Conservation (phyloP, 2,888 invertebrate species). For the Slavum lentiscoides region DNA sequence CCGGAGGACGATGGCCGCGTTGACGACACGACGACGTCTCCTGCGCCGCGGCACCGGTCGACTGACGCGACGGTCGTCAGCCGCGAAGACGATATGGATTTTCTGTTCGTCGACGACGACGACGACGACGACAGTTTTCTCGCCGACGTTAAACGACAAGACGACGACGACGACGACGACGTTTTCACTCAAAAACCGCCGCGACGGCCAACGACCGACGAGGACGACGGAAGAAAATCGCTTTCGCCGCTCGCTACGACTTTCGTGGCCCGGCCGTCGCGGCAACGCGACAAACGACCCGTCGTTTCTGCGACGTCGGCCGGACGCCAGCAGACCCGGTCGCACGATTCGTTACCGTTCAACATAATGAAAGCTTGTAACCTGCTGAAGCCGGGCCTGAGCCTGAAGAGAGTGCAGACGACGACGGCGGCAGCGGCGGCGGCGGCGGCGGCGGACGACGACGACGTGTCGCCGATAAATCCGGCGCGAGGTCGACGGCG, state of each 20-base stretch:
- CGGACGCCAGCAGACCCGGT: background rate
- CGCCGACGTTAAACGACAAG: too few relatives aligned
- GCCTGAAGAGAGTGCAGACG: constrained; percentile 6
- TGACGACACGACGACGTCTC: too few relatives aligned
- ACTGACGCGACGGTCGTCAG: background rate
- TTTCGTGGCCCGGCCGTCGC: too few relatives aligned
- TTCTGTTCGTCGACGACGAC: background rate
- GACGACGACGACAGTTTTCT: background rate
- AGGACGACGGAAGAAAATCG: too few relatives aligned
- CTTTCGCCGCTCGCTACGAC: too few relatives aligned
- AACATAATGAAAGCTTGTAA: constrained; percentile 24
- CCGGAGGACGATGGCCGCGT: too few relatives aligned
- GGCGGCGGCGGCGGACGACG: background rate
- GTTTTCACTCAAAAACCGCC: background rate
- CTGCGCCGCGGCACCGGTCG: too few relatives aligned
- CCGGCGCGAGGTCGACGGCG: background rate
- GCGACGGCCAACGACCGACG: too few relatives aligned
- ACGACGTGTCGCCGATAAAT: background rate
- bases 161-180: background rate
- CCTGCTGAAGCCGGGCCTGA: constrained; percentile 25
- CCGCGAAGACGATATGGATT: constrained; percentile 24
- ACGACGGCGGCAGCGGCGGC: background rate
- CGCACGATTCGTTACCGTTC: background rate
- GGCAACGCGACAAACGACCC: too few relatives aligned
- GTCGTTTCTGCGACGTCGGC: too few relatives aligned